Percentiles rank a stretch among this genome's conserved stretches.
phyloP scores from a whole-genome alignment of 2,113 vertebrate genomes.

The Gavialis gangeticus region DNA sequence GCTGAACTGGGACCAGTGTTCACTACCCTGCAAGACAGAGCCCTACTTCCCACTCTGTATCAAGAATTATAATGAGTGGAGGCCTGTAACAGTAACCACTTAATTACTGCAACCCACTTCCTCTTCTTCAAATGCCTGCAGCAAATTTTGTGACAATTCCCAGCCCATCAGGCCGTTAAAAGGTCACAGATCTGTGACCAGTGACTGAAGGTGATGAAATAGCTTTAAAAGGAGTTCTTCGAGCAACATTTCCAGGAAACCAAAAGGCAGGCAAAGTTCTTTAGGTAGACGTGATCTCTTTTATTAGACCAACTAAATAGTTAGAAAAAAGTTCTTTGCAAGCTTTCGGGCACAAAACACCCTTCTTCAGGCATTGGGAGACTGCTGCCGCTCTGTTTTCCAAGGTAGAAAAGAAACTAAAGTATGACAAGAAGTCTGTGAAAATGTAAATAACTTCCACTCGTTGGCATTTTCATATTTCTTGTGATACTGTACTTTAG shows the following conservation, averaged over 20 bases:
- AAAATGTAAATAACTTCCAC: too few species aligned
- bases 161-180: fast-evolving
- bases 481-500: too few species aligned
- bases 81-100: neutral
- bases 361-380: fast-evolving
- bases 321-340: neutral
- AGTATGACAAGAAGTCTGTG: too few species aligned
- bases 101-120: neutral
- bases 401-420: neutral
- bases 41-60: neutral
- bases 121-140: neutral
- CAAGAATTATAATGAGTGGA: neutral
- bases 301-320: too few species aligned
- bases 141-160: fast-evolving
- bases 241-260: fast-evolving
- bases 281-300: too few species aligned
- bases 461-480: too few species aligned
- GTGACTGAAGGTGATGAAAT: neutral
- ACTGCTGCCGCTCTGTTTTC: neutral
- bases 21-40: neutral
- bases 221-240: neutral
- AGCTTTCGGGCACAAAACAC: neutral
- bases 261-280: neutral
- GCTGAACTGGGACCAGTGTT: fast-evolving
- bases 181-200: neutral